Evolutionary conservation across 2,113 vertebrate genomes (phyloP), one percentile per base, ranked within the genome.

Genomic region (Siniperca knerii): DNA sequence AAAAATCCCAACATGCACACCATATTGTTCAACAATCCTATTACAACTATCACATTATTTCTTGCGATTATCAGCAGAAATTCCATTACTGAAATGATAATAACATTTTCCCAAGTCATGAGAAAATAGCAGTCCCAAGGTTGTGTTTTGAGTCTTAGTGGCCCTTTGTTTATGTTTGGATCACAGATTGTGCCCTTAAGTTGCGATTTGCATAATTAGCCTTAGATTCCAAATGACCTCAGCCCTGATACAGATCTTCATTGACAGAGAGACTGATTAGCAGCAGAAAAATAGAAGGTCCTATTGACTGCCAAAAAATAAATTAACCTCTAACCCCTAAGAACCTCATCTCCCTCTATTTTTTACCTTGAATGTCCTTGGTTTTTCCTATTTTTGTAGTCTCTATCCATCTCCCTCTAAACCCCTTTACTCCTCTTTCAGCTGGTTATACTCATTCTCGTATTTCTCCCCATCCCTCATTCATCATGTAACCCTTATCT

Each of bases 161-260:
- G 16, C 33, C 62, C 61, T 74, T 69, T 75, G n/a, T 55, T 37
- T 66, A 46, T 29, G 50, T 55, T 71, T 37, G 48, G 33, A 70
- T 71, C 60, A 78, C 25, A 82, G 29, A 65, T 20, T 74, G 35
- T 84, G 66, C 76, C 87, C 79, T 83, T n/a, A 74, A 84, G 61
- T 78, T 40, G 1, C 60, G 10, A 86, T 92, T 89, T 79, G 57
- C 61, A 90, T 90, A 90, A 92, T 82, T 88, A 58, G 67, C 46
- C 82, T 83, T 76, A 29, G 33, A 90, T 90, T 76, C 13, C 57
- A 58, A 74, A 46, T 79, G 54, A 87, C 42, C 72, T 77, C 11
- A 55, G 61, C 16, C 15, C 55, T 68, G 87, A 87, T 79, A 84
- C 48, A 72, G 67, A 89, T 89, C 85, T 86, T 83, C 42, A 89